phyloP scores from a whole-genome alignment of 2,888 invertebrate genomes.

The Caenorhabditis macrosperma region DNA sequence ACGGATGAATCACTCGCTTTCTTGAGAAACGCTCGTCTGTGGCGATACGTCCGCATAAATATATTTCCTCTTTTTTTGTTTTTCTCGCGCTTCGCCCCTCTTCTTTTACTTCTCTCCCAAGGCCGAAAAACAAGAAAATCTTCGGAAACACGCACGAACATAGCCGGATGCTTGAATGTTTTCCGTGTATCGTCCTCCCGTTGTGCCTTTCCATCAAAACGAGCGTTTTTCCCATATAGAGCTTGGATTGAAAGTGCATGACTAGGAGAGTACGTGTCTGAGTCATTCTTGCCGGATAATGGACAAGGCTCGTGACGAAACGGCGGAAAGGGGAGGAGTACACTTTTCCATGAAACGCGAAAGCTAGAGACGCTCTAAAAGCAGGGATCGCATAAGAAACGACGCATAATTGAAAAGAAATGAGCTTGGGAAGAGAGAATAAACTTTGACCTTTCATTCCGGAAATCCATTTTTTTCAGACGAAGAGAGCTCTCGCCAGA shows the following conservation, averaged over 20 bases:
- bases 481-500: slow-evolving; percentile 64
- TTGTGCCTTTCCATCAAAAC: slow-evolving; percentile 1
- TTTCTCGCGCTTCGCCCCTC: slow-evolving; percentile 7
- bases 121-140: slow-evolving; percentile 27
- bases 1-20: neutral
- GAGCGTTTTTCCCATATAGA: neutral
- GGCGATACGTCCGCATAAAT: neutral
- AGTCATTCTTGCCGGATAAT: neutral
- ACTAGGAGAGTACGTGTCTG: slow-evolving; percentile 2
- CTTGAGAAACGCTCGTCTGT: neutral
- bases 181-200: slow-evolving; percentile 2
- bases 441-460: neutral
- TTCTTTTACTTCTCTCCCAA: neutral
- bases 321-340: neutral
- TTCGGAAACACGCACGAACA: slow-evolving; percentile 7
- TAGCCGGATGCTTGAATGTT: neutral
- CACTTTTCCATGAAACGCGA: neutral
- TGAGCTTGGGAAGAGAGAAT: neutral
- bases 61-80: slow-evolving; percentile 6
- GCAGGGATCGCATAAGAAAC: slow-evolving; percentile 16
- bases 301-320: neutral
- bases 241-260: neutral
- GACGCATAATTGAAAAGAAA: slow-evolving; percentile 9
- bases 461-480: slow-evolving; percentile 40
- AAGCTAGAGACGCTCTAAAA: neutral